A percentile compares a stretch with the other conserved stretches of the same genome.
Conservation (phyloP, 2,113 vertebrate species). For the Clupea harengus region DNA sequence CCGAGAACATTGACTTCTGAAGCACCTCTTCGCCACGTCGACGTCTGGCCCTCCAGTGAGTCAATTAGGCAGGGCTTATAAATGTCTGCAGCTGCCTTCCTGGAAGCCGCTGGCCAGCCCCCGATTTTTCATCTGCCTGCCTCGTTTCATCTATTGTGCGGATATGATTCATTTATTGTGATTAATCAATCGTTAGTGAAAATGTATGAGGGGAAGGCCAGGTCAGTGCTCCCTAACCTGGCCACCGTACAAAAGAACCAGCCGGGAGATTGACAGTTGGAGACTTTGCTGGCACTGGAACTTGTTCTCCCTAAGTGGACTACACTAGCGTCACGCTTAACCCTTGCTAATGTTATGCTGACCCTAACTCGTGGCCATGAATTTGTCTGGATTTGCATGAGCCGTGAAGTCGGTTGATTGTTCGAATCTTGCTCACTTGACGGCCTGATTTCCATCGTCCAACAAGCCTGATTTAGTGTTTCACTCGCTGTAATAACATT, state of each 20-base stretch:
- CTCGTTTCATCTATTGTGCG: slow-evolving; percentile 61
- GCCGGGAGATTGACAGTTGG: slow-evolving; percentile 44
- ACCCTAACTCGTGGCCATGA: slow-evolving; percentile 21
- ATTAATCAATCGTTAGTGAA: slow-evolving; percentile 48
- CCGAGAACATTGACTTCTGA: slow-evolving; percentile 71
- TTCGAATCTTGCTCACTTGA: not conserved
- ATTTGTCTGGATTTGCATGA: not conserved
- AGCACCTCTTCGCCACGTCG: slow-evolving; percentile 59
- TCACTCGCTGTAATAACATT: slow-evolving; percentile 59
- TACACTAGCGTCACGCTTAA: slow-evolving; percentile 35
- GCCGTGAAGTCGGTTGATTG: not conserved
- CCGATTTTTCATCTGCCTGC: slow-evolving; percentile 64
- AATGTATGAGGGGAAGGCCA: slow-evolving; percentile 53
- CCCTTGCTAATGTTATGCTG: slow-evolving; percentile 38
- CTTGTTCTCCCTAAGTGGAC: slow-evolving; percentile 34
- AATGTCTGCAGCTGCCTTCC: slow-evolving; percentile 61
- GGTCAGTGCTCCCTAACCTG: slow-evolving; percentile 56
- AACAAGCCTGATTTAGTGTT: slow-evolving; percentile 51
- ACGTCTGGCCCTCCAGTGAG: slow-evolving; percentile 71
- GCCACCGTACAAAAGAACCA: slow-evolving; percentile 41
- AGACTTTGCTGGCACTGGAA: slow-evolving; percentile 45
- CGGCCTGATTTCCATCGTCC: slow-evolving; percentile 48
- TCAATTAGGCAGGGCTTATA: slow-evolving; percentile 72
- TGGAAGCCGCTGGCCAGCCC: slow-evolving; percentile 62
- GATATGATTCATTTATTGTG: slow-evolving; percentile 35